phyloP scores from a whole-genome alignment of 2,888 invertebrate genomes.

The Agonopterix subpropinquella region DNA sequence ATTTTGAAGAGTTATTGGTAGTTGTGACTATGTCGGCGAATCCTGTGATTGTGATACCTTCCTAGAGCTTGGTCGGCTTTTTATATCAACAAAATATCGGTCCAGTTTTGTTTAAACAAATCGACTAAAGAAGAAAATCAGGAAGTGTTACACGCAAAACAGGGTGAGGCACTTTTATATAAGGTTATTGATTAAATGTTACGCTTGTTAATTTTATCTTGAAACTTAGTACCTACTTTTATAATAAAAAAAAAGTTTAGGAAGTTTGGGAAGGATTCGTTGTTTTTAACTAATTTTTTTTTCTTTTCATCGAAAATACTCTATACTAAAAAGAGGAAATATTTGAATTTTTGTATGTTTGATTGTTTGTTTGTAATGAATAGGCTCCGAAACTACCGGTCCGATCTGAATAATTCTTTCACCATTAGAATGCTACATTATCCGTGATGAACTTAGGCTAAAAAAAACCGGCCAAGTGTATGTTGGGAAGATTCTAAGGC shows the following conservation, averaged over 20 bases:
- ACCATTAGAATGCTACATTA: too few relatives aligned
- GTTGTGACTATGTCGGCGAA: slow-evolving; percentile 42
- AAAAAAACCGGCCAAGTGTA: too few relatives aligned
- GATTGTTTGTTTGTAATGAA: too few relatives aligned
- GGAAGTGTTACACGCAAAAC: slow-evolving; percentile 11
- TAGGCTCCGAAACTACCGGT: too few relatives aligned
- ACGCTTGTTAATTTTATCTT: slow-evolving; percentile 3
- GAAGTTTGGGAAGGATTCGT: neutral
- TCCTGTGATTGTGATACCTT: slow-evolving; percentile 32
- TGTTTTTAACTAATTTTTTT: neutral
- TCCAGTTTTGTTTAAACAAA: slow-evolving; percentile 7
- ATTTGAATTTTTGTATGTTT: too few relatives aligned
- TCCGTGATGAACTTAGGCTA: too few relatives aligned
- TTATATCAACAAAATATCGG: slow-evolving; percentile 29
- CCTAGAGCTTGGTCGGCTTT: slow-evolving; percentile 19
- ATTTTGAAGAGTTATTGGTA: slow-evolving; percentile 33
- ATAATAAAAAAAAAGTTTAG: slow-evolving; percentile 2
- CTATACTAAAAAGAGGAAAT: too few relatives aligned
- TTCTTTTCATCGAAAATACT: neutral
- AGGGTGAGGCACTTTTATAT: slow-evolving; percentile 9
- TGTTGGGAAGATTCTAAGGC: too few relatives aligned
- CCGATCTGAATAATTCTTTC: too few relatives aligned
- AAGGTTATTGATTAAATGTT: slow-evolving; percentile 11
- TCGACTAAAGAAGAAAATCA: slow-evolving; percentile 12
- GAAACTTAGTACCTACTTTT: slow-evolving; percentile 14